phyloP scores from a whole-genome alignment of 2,888 invertebrate genomes.

The Carcina quercana region DNA sequence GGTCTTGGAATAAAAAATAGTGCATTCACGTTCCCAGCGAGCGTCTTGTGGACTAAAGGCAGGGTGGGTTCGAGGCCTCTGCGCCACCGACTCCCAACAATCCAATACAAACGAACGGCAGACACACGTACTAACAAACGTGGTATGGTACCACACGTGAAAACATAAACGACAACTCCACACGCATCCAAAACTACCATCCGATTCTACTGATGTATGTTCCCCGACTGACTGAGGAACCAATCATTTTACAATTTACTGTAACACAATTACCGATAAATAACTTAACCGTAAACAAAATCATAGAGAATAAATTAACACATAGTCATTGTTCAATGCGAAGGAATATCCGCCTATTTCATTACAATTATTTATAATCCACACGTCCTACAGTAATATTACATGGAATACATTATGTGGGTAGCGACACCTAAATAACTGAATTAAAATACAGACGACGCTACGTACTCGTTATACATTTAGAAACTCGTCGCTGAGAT shows the following conservation, averaged over 20 bases:
- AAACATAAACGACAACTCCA: conserved; percentile 45
- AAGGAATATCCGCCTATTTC: conserved; percentile 56
- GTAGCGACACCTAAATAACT: conserved; percentile 52
- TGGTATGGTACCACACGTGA: conserved; percentile 37
- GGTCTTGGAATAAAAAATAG: conserved; percentile 69
- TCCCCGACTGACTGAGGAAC: conserved; percentile 36
- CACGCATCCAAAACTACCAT: conserved; percentile 43
- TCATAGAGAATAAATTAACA: conserved; percentile 69
- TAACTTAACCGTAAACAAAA: conserved; percentile 59
- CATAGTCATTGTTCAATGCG: conserved; percentile 67
- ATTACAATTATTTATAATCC: conserved; percentile 52
- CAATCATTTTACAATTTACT: conserved; percentile 40
- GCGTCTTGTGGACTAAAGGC: conserved; percentile 68
- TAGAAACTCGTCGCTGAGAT: conserved; percentile 56
- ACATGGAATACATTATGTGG: conserved; percentile 66
- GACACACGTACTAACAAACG: conserved; percentile 18
- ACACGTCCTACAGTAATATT: conserved; percentile 63
- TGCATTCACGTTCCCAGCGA: conserved; percentile 53
- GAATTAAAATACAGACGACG: conserved; percentile 40
- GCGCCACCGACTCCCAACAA: conserved; percentile 44
- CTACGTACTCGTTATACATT: conserved; percentile 40
- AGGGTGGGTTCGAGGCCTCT: conserved; percentile 44
- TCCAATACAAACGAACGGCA: conserved; percentile 21
- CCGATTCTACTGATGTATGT: conserved; percentile 60
- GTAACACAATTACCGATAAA: conserved; percentile 58